Conservation (phyloP, 2,797 vertebrate species). For the Pseudomugil gertrudae region DNA sequence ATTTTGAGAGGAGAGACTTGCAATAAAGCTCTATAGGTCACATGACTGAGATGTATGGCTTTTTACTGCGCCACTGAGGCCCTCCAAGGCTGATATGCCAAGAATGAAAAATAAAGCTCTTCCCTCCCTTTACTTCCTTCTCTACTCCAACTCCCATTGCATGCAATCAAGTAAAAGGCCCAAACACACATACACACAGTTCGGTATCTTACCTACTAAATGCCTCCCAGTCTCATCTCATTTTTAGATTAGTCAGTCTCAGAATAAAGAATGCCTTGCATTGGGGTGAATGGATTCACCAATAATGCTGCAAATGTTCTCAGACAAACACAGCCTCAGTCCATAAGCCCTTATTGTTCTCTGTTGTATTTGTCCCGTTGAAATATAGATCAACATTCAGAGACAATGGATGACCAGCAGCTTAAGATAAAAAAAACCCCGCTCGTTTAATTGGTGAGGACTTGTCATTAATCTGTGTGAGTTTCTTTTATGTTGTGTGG, state of each 20-base stretch:
- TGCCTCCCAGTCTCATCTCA: slow-evolving; percentile 54
- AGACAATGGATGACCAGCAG: slow-evolving; percentile 72
- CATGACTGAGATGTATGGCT: slow-evolving; percentile 63
- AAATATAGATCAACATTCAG: slow-evolving; percentile 76
- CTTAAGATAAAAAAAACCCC: slow-evolving; percentile 53
- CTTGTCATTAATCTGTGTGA: slow-evolving; percentile 73
- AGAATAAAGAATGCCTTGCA: slow-evolving; percentile 62
- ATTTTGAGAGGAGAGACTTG: slow-evolving; percentile 64
- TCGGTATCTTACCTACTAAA: slow-evolving; percentile 38
- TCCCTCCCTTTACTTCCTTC: slow-evolving; percentile 5
- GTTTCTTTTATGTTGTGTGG: slow-evolving; percentile 43
- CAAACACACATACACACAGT: slow-evolving; percentile 20
- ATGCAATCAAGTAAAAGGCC: slow-evolving; percentile 45
- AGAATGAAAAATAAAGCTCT: slow-evolving; percentile 74
- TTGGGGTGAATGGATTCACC: slow-evolving; percentile 65
- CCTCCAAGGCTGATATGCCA: slow-evolving; percentile 73
- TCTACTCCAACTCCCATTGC: slow-evolving; percentile 23
- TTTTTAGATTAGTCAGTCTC: slow-evolving; percentile 68
- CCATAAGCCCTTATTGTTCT: slow-evolving; percentile 65
- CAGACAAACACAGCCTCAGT: slow-evolving; percentile 43
- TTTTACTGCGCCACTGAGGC: slow-evolving; percentile 62
- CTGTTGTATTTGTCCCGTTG: slow-evolving; percentile 55
- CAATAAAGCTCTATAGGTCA: slow-evolving; percentile 59
- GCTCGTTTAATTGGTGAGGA: slow-evolving; percentile 69
- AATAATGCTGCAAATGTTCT: slow-evolving; percentile 63